Evolutionary conservation across 2,888 invertebrate species (phyloP), one percentile per base, ranked within the genome.

Genomic region (Acrocyrtus sp.): DNA sequence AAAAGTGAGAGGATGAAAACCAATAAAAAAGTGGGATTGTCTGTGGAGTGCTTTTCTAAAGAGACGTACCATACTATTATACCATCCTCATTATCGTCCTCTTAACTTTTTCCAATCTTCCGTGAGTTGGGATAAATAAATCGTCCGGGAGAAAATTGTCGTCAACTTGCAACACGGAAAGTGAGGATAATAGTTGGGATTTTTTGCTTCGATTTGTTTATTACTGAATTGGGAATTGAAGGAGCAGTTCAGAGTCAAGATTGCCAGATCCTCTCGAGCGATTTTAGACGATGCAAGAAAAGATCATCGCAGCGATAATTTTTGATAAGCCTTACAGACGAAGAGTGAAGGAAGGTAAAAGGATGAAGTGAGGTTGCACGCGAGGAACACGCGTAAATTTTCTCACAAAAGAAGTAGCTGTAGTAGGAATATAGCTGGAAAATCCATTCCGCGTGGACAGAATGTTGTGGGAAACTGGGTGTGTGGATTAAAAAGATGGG

Each of bases 381-480:
- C 78, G 78, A 77, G 78, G 68, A 73, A 63, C 79, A 79, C 79
- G 77, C 79, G 77, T 74, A 72, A 67, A 74, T 70, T 77, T 79
- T 79, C 79, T 77, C 79, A 79, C 79, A 19, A 19, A 10, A 50
- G 21, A 50, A 17, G 5, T n/a, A 34, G 34, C 12, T 34, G 5
- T 34, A 12, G 12, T 34, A 5, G 34, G 34, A 34, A 34, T 34
- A 34, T 10, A 15, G 50, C 10, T 10, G 21, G 21, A 50, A 50
- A 22, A 8, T n/a, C n/a, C n/a, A n/a, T n/a, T n/a, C n/a, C n/a
- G n/a, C n/a, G n/a, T n/a, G n/a, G n/a, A n/a, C n/a, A n/a, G n/a
- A n/a, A n/a, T n/a, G n/a, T n/a, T n/a, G n/a, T n/a, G n/a, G n/a
- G n/a, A n/a, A n/a, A n/a, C n/a, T n/a, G n/a, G n/a, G n/a, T n/a